phyloP scores from a whole-genome alignment of 1,140 invertebrate species.

The Sarcophaga bullata region DNA sequence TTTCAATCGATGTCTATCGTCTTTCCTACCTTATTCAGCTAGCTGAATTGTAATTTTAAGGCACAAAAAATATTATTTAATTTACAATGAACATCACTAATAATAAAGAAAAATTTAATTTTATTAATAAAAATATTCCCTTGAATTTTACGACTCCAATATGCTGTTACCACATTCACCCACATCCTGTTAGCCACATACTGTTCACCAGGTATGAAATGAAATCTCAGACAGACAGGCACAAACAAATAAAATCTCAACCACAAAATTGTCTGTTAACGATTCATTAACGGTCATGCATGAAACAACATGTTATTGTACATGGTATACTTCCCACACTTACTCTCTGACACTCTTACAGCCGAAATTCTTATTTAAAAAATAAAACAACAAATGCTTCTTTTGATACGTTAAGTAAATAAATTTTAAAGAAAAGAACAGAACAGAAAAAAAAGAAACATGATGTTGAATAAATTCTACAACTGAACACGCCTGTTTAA shows the following conservation, averaged over 20 bases:
- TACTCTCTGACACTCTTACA: no score
- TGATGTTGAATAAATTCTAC: background rate
- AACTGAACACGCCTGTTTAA: conserved; percentile 12
- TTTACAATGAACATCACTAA: background rate
- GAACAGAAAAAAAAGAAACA: background rate
- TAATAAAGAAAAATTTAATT: background rate
- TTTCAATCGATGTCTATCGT: no score
- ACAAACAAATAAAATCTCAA: conserved; percentile 2
- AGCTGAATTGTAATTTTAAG: no score
- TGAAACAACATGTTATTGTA: no score
- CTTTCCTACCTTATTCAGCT: no score
- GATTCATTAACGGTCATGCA: background rate
- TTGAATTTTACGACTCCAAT: background rate
- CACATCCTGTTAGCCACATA: no score
- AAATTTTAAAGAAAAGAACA: conserved; percentile 7
- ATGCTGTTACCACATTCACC: background rate
- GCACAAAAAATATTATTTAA: no score
- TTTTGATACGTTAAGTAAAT: background rate
- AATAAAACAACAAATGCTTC: no score
- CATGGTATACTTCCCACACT: no score
- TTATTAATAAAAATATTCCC: background rate
- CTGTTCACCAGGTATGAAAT: no score
- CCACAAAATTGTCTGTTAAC: conserved; percentile 8
- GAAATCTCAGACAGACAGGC: background rate
- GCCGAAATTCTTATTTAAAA: no score